Base-by-base conservation (phyloP, 2,888 invertebrate genomes). In the Epistrophe eligans region DNA sequence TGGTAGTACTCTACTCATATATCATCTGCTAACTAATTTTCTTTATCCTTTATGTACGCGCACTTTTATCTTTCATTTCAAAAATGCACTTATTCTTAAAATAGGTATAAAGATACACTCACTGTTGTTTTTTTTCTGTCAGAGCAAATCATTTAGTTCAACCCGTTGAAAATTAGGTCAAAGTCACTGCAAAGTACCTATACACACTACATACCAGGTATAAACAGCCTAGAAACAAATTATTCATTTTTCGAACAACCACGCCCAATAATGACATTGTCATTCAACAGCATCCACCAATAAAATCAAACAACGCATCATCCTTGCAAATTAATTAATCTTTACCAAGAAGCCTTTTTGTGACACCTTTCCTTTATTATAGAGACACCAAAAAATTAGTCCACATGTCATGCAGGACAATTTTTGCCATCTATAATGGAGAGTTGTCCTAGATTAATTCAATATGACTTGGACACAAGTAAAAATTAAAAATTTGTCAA, bases 251-350 rank as follows among this genome's bases (percentile, higher is more conserved):
- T 35, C 17, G 24, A 60, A 67, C 58, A 80, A 84, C 84, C 84
- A 84, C 84, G 84, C 84, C 84, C 84, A 84, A 80, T 72, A 80
- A 62, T 62, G 2, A 19, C 66, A 80, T 76, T 52, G 52, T 64
- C 62, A 80, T 66, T 76, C 66, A 77, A 80, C 72, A 84, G 77
- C 52, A 60, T 57, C 58, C 74, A 76, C 58, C 70, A 76, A 73
- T 48, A 57, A 79, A 43, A 70, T 60, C 55, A 76, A 28, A 72
- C 62, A 52, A 52, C 17, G 11, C 76, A 76, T 45, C 43, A 79
- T 60, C 57, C 58, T 9, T 79, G 70, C 55, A 43, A 62, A 38
- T 38, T 38, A 58, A 58, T 35, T 58, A 17, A 58, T 38, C 17
- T 11, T 35, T 38, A 58, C 38, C 17, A 58, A 38, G 17, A 17